Evolutionary conservation across 2,888 invertebrate genomes (phyloP).

Genomic region (Cosmorhoe ocellata): DNA sequence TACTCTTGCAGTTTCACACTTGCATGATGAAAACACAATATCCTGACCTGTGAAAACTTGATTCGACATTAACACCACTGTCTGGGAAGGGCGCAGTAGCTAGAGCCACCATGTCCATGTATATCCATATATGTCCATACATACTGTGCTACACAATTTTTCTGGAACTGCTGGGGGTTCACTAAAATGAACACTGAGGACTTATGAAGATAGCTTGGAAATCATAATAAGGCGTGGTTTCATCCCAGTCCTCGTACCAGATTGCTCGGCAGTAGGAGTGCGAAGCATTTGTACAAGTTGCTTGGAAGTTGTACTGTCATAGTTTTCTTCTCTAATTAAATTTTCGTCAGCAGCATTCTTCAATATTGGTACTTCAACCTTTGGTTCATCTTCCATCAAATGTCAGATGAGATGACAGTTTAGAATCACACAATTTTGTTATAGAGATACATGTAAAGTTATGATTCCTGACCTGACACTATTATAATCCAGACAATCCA

Average conservation of each 20-base stretch:
- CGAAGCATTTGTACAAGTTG: slow-evolving; percentile 8
- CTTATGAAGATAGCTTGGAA: slow-evolving; percentile 16
- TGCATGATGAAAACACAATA: slow-evolving; percentile 51
- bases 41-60: slow-evolving; percentile 80
- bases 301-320: slow-evolving; percentile 26
- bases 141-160: slow-evolving; percentile 40
- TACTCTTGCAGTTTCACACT: slow-evolving; percentile 50
- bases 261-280: slow-evolving; percentile 28
- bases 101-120: slow-evolving; percentile 53
- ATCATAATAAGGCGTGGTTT: slow-evolving; percentile 28
- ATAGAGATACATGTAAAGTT: neutral
- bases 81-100: slow-evolving; percentile 59
- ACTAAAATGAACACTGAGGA: slow-evolving; percentile 25
- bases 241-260: slow-evolving; percentile 30
- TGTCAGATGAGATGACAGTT: slow-evolving; percentile 13
- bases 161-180: slow-evolving; percentile 32
- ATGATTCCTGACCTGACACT: slow-evolving; percentile 1
- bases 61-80: slow-evolving; percentile 78
- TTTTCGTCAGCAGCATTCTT: slow-evolving; percentile 21
- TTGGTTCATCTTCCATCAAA: slow-evolving; percentile 11
- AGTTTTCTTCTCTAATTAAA: slow-evolving; percentile 27
- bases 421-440: slow-evolving; percentile 4
- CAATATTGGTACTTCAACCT: slow-evolving; percentile 17
- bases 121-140: slow-evolving; percentile 51
- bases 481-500: neutral